Base-by-base conservation (phyloP, 2,113 vertebrate species). In the Paramormyrops kingsleyae region DNA sequence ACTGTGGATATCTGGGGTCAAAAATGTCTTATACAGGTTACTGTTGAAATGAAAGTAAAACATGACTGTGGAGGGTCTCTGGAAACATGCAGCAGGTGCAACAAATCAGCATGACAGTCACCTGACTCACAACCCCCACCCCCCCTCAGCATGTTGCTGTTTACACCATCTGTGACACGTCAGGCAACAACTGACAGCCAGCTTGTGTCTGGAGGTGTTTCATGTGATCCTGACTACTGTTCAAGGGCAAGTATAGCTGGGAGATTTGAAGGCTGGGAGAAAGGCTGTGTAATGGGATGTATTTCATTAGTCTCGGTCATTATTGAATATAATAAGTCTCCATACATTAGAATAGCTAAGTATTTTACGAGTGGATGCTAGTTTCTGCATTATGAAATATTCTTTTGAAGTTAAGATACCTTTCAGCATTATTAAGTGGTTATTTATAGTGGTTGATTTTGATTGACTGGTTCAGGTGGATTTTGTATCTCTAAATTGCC, bases 261-360 rank as follows among this genome's bases (percentile, higher is more conserved):
- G 83, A 86, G 83, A 86, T 50, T 50, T 86, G 83, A 47, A n/a
- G 24, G 44, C 42, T 86, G 47, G 24, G 46, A 21, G 62, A 70
- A 70, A 13, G 56, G 50, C 83, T 27, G 19, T 44, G 42, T 49
- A 86, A 86, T 86, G 13, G 47, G 46, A n/a, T 47, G 83, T 27
- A 86, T 86, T 86, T 86, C 83, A 86, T 86, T 84, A 84, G 83
- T 84, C 83, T 47, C 42, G 46, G 83, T n/a, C 83, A 84, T 84
- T 86, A 86, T 21, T 86, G 83, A 50, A 86, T 86, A 49, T 86
- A 86, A 86, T 86, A 86, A 86, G 42, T 50, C 47, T 86, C 10
- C 83, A 86, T 86, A 47, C 47, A 86, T 86, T 86, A 86, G 83
- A 86, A 86, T 86, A 86, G 27, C 44, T 21, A 15, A 86, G 47